phyloP scores from a whole-genome alignment of 2,797 vertebrate genomes.

The Nyctalus aviator region DNA sequence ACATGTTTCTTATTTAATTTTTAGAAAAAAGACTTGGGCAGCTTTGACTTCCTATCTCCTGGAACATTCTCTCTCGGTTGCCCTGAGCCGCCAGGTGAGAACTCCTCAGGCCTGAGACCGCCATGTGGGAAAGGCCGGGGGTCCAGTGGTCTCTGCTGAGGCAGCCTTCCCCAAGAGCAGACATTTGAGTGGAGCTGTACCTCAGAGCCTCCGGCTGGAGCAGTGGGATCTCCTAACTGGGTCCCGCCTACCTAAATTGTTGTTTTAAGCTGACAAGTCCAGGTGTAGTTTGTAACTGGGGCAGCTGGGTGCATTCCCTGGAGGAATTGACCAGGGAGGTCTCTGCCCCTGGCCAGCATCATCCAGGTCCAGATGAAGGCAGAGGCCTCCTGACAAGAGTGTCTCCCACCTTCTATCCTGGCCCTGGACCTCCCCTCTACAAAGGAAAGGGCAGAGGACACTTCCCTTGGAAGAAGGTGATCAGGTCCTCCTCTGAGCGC shows the following conservation, averaged over 20 bases:
- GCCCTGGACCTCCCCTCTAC: too few relatives aligned
- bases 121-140: background rate
- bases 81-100: background rate
- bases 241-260: background rate
- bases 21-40: background rate
- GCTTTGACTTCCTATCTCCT: background rate
- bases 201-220: too few relatives aligned
- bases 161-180: background rate
- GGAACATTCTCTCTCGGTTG: background rate
- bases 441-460: background rate
- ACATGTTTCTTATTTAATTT: background rate
- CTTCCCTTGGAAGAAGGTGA: background rate
- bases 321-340: background rate
- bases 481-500: background rate
- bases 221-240: background rate
- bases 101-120: background rate
- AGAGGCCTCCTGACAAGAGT: background rate
- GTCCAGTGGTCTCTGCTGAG: background rate
- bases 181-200: background rate
- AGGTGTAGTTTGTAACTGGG: too few relatives aligned
- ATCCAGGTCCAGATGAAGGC: background rate
- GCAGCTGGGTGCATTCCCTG: background rate
- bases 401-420: background rate
- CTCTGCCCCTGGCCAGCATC: background rate
- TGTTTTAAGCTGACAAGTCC: background rate